Base-by-base conservation (phyloP, 2,113 vertebrate species). In the Epinephelus cyanopodus region DNA sequence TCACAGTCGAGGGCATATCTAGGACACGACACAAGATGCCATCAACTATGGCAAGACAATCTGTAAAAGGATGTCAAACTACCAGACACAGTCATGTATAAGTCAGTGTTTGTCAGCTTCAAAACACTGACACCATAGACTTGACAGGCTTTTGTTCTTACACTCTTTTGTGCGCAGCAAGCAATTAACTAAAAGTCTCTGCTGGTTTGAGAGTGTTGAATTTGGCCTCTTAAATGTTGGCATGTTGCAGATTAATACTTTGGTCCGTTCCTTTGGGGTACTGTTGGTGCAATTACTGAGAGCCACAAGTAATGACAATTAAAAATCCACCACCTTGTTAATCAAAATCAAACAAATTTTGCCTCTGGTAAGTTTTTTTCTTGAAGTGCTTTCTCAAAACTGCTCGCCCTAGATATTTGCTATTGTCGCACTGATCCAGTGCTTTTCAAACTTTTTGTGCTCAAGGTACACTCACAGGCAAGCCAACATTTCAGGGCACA, bases 161-260 rank as follows among this genome's bases (percentile, higher is more conserved):
- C 21, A 39, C 4, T 15, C 9, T 6, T 50, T 45, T 74, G 67
- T 61, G 33, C 42, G 53, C 6, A 7, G 9, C 11, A 15, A 65
- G 80, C 61, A 70, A 69, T 3, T 6, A 17, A 13, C 37, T 66
- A 19, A 56, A 61, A 65, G 17, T 56, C 29, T 66, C 67, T 25
- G 77, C 29, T 58, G 53, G 39, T 76, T 58, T 77, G 25, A 72
- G 68, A 60, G 37, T 45, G 45, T 65, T 70, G 27, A 53, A 69
- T 77, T 3, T 74, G 63, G 6, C 18, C n/a, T 56, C 6, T 63
- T 25, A 42, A 56, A 17, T 72, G 65, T 11, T 42, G 21, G 21
- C 69, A 72, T 66, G 33, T 8, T 54, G 45, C 37, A 57, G 56
- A 61, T 72, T 3, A 62, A 82, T 63, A 73, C 47, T 61, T 76